Conservation (phyloP, 2,113 vertebrate species). For the Percopsis transmontana region DNA sequence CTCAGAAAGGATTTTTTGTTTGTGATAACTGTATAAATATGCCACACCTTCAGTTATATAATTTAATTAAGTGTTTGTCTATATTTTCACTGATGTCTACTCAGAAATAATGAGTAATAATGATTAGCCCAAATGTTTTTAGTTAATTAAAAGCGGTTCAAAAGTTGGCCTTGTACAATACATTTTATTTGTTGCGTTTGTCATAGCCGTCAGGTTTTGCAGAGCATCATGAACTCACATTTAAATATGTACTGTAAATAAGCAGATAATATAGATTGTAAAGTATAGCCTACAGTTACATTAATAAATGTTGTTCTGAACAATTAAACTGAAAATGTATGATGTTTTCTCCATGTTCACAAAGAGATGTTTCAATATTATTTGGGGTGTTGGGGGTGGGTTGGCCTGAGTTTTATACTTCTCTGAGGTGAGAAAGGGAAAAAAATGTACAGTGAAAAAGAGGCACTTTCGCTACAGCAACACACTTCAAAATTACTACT, state of each 20-base stretch:
- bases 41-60: constrained; percentile 15
- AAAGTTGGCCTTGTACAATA: background rate
- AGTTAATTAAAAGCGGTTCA: no score
- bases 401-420: constrained; percentile 22
- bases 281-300: background rate
- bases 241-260: background rate
- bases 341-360: background rate
- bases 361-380: background rate
- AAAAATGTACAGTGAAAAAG: constrained; percentile 45
- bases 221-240: background rate
- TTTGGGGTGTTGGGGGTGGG: background rate
- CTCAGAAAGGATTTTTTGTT: constrained; percentile 59
- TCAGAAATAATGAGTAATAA: constrained; percentile 3
- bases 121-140: no score
- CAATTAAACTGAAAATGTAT: background rate
- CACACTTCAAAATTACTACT: constrained; percentile 63
- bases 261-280: background rate
- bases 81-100: constrained; percentile 24
- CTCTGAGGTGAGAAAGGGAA: constrained; percentile 39
- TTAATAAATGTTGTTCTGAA: background rate
- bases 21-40: constrained; percentile 40
- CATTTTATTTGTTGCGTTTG: background rate
- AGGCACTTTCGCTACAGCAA: constrained; percentile 40
- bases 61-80: constrained; percentile 9
- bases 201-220: background rate